phyloP scores from a whole-genome alignment of 2,888 invertebrate genomes.

The Clitarchus hookeri region DNA sequence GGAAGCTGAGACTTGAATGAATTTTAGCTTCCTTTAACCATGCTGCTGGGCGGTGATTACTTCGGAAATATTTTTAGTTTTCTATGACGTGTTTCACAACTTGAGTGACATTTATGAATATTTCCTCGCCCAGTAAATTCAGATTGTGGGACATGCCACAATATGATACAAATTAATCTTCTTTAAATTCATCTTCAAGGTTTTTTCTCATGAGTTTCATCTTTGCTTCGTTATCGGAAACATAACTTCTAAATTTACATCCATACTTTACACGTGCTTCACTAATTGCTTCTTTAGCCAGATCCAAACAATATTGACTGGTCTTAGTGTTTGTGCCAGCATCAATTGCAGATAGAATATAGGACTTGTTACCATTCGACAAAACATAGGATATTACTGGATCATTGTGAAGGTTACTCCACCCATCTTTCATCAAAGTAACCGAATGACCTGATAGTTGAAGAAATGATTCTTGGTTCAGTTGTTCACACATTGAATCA shows the following conservation, averaged over 20 bases:
- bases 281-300: too few species aligned
- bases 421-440: too few species aligned
- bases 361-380: slow-evolving; percentile 25
- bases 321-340: slow-evolving; percentile 26
- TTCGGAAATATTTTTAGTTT: slow-evolving; percentile 18
- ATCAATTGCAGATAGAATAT: slow-evolving; percentile 32
- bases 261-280: slow-evolving; percentile 26
- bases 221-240: slow-evolving; percentile 26
- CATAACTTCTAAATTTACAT: slow-evolving; percentile 29
- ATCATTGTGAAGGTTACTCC: slow-evolving; percentile 23
- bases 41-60: slow-evolving; percentile 29
- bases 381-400: slow-evolving; percentile 26
- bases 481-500: slow-evolving; percentile 18
- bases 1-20: slow-evolving; percentile 25
- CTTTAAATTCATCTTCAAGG: slow-evolving; percentile 25
- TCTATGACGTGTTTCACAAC: slow-evolving; percentile 26
- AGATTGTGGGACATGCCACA: neutral
- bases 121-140: too few species aligned
- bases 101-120: slow-evolving; percentile 14
- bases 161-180: slow-evolving; percentile 18
- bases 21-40: slow-evolving; percentile 24
- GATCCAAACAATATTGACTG: slow-evolving; percentile 30
- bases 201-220: slow-evolving; percentile 11
- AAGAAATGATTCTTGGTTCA: slow-evolving; percentile 21
- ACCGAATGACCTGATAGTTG: neutral